These are phyloP conservation scores for Papilio glaucus DNA, from an alignment of 1,140 invertebrate species.

Conservation along the genomic window DNA sequence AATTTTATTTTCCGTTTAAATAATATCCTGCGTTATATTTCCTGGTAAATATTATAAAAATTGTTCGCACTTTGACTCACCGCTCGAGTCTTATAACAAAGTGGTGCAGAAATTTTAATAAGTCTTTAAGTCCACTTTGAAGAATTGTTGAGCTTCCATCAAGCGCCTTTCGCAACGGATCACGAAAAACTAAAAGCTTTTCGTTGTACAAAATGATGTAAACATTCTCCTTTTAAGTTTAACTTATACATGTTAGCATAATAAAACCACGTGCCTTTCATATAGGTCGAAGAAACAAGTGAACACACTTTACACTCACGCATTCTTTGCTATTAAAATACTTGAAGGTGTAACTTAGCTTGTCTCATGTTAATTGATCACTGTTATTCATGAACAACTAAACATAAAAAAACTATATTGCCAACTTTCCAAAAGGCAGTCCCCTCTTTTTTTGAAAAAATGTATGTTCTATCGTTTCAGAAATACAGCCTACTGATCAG, in stretches of 20 bases:
- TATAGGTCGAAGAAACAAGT: no score
- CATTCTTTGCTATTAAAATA: no score
- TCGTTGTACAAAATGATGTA: background rate
- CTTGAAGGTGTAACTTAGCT: no score
- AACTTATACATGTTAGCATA: background rate
- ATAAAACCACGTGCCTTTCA: no score
- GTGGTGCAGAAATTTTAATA: slow-evolving; percentile 4
- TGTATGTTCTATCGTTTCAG: no score
- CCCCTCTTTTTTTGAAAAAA: no score
- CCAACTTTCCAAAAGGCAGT: no score
- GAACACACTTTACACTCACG: no score
- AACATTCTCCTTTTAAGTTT: background rate
- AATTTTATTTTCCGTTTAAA: background rate
- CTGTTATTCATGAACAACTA: no score
- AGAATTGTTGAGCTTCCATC: slow-evolving; percentile 11
- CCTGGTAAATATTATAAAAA: background rate
- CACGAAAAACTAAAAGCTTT: slow-evolving; percentile 6
- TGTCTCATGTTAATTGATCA: no score
- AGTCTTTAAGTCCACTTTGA: slow-evolving; percentile 10
- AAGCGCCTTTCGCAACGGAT: background rate
- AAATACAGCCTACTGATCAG: no score
- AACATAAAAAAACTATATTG: no score
- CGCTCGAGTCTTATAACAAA: background rate
- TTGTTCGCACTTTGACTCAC: background rate
- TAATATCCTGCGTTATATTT: background rate